Evolutionary conservation across 2,888 invertebrate genomes (phyloP), one percentile per base, ranked within the genome.

Genomic region (Lumbricus terrestris): DNA sequence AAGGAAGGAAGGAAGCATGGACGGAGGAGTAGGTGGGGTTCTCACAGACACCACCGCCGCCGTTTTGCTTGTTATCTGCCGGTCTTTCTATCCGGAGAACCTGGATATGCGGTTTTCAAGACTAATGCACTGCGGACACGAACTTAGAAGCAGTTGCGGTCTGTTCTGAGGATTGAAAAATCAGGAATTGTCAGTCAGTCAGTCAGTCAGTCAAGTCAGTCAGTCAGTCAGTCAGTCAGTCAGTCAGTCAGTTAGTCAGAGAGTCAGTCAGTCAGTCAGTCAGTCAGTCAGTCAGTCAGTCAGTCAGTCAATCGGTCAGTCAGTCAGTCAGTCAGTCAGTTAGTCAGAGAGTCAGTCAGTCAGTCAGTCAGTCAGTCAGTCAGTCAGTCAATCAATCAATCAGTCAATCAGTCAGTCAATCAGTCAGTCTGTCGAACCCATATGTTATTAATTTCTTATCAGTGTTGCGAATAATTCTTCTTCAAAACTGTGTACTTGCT

Each of bases 261-360:
- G n/a, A n/a, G n/a, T n/a, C n/a, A n/a, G n/a, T 83, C 83, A 34
- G 83, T 83, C 83, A n/a, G 82, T 29, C 85, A 35, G 35, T 85
- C 83, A 34, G 83, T 83, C 85, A 23, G 85, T 85, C 85, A 23
- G 35, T 85, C 85, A 18, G 85, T 85, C 85, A 35, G 85, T 85
- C 85, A 35, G 35, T 85, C 83, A 34, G 83, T 83, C 85, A 23
- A 35, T 85, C n/a, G n/a, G n/a, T 83, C 83, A 34, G 83, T 83
- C 83, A n/a, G 85, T 85, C 85, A 35, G 85, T 85, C 85, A 35
- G 35, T 85, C 83, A 34, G 83, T 83, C 85, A 23, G 85, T 85
- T 35, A 23, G 35, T 85, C 85, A 18, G n/a, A n/a, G n/a, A 35
- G 85, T 85, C 85, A 35, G 35, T 85, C 83, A 34, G 83, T 83